Evolutionary conservation across 37 sponge, comb jelly and placozoan genomes (phyloP), one percentile per base, ranked within the genome.

Genomic region (Cladorhizidae sp.): DNA sequence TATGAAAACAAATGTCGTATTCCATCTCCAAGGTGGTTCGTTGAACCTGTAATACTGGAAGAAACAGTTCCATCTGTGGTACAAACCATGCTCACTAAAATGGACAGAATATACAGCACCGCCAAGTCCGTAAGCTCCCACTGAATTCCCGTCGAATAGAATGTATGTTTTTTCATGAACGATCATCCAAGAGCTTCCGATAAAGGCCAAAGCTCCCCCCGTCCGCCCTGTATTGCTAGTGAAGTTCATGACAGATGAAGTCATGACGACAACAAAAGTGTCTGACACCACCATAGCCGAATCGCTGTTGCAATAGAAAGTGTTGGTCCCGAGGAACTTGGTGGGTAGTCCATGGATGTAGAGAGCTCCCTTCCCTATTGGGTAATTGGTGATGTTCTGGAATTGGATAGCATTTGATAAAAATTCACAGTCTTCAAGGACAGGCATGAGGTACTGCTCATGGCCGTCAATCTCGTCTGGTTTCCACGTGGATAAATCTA

Each of bases 91-190:
- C 22, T 80, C 80, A 15, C 85, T 81, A 1, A 84, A 73, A 9
- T 72, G 73, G 2, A 79, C 68, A 14, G 76, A 39, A 74, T 89
- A 89, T 20, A 89, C 76, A 3, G 90, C 90, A 1, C 90, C 85
- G 43, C 90, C 90, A 15, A 65, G 45, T n/a, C 73, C 73, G 36
- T 56, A 3, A 17, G 33, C 21, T 18, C 50, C 51, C 5, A 73
- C 90, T 8, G n/a, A 23, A 41, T 89, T 89, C 22, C 74, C 32
- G 0, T 1, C 22, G 31, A 89, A 89, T 15, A 64, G 12, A 20
- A 89, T 18, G 11, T 15, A 35, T 0, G 85, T 32, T 12, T 67
- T 40, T 1, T 21, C 17, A 33, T 58, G 51, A 33, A 71, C 67
- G 0, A 79, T 37, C 42, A 89, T 41, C 67, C 74, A 84, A 12